Evolutionary conservation across 2,888 invertebrate species (phyloP).

Genomic region (Deladenus siricidicola): DNA sequence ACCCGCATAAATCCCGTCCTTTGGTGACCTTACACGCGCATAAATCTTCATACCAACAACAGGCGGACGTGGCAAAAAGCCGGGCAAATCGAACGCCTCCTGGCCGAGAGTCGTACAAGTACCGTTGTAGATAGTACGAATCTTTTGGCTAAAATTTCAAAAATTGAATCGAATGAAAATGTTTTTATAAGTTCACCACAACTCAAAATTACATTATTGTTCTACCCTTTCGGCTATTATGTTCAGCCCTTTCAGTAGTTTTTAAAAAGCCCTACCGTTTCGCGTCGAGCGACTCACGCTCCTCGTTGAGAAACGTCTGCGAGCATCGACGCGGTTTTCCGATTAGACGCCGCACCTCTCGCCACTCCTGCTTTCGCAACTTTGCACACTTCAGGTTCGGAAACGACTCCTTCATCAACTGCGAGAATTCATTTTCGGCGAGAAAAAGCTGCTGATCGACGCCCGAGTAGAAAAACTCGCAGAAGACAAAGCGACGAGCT

Average conservation of each 20-base stretch:
- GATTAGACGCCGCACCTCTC: constrained; percentile 85
- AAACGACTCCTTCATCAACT: constrained; percentile 84
- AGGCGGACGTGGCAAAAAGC: constrained; percentile 20
- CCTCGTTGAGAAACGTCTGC: constrained; percentile 88
- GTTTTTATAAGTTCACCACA: too few relatives aligned
- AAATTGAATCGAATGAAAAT: too few relatives aligned
- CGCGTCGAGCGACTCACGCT: constrained; percentile 77
- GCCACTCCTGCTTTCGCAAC: constrained; percentile 84
- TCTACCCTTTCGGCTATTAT: too few relatives aligned
- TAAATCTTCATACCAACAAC: constrained; percentile 31
- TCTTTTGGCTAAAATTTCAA: constrained; percentile 62
- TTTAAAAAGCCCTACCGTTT: constrained; percentile 57
- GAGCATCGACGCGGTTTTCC: constrained; percentile 92
- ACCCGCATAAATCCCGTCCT: constrained; percentile 52
- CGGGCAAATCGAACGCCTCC: constrained; percentile 20
- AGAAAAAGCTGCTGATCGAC: constrained; percentile 82
- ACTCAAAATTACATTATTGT: too few relatives aligned
- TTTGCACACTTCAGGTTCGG: constrained; percentile 78
- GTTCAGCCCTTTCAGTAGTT: too few relatives aligned
- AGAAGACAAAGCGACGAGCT: constrained; percentile 79
- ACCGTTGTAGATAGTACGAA: constrained; percentile 71
- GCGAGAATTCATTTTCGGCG: constrained; percentile 90
- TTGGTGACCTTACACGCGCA: constrained; percentile 38
- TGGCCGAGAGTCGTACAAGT: constrained; percentile 17
- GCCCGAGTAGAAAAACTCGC: constrained; percentile 98